phyloP scores from a whole-genome alignment of 2,888 invertebrate genomes.

The Hymenopus coronatus region DNA sequence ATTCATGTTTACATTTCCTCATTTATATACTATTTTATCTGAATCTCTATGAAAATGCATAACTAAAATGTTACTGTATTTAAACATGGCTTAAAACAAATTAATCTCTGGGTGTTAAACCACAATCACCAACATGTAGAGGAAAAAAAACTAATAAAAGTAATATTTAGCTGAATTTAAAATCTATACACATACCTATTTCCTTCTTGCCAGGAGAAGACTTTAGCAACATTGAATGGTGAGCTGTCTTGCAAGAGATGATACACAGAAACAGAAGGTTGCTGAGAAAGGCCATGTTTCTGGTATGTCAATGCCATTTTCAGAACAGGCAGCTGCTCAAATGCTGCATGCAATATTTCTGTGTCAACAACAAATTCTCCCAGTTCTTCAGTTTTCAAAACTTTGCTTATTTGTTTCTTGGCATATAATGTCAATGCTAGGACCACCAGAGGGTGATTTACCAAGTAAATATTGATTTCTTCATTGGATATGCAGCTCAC shows the following conservation, averaged over 20 bases:
- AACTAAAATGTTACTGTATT: no score
- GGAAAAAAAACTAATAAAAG: background rate
- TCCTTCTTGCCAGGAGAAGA: constrained; percentile 24
- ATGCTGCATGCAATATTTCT: background rate
- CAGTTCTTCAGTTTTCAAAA: background rate
- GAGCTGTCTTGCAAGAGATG: constrained; percentile 23
- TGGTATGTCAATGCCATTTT: constrained; percentile 14
- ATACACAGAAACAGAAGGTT: constrained; percentile 26
- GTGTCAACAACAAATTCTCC: background rate
- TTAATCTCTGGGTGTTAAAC: no score
- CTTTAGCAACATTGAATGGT: constrained; percentile 24
- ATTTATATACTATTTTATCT: no score
- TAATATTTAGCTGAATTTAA: background rate
- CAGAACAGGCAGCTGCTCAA: constrained; percentile 37
- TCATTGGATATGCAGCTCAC: constrained; percentile 54
- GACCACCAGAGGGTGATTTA: constrained; percentile 57
- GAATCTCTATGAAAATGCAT: no score
- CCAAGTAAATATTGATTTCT: constrained; percentile 54
- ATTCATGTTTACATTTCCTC: no score
- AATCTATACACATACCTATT: constrained; percentile 3
- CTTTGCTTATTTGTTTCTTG: constrained; percentile 44
- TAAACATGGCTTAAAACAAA: no score
- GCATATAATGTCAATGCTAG: constrained; percentile 58
- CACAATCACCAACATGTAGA: no score
- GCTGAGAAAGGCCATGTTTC: background rate